Evolutionary conservation across 2,113 vertebrate species (phyloP), one percentile per base, ranked within the genome.

Genomic region (Rousettus leschenaultii): DNA sequence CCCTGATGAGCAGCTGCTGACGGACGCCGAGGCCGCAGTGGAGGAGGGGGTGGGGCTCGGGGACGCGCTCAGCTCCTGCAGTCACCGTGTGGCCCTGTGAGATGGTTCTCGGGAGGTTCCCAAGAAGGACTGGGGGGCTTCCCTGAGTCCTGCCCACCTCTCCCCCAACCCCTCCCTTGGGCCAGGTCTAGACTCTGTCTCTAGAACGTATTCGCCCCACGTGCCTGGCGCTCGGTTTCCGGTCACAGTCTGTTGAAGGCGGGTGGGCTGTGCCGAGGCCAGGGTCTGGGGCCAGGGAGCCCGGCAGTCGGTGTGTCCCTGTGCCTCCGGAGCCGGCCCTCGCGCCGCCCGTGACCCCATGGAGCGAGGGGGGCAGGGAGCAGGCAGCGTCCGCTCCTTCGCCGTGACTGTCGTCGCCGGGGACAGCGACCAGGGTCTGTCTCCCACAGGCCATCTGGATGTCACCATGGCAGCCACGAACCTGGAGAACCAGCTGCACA

Each of bases 401-500:
- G 73, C 48, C 2, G 7, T 13, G 21, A 12, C 75, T 24, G 43
- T 59, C 12, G 0, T 59, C 12, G 0, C 53, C 26, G 0, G 45
- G 33, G 19, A 30, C 10, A 21, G 43, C 79, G n/a, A 80, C 84
- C 83, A 38, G 15, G 4, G 22, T 10, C 0, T 88, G 53, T 84
- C 84, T 30, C 85, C 57, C 43, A 0, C 97, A 98, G 98, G 97
- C 96, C 80, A 30, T 13, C 97, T 83, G 96, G 80, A 86, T 97
- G 95, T 94, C 98, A 99, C 97, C 97, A 99, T 99, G 99, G 99
- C 99, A 12, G 98, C 99, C 1, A 98, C 99, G 7, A 99, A 99
- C 97, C 98, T 99, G 98, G 99, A 99, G 98, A 99, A 99, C 97
- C 99, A 99, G 98, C 98, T 99, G 79, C 99, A 99, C 80, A 99